These are phyloP conservation scores for Alouatta palliata DNA, from an alignment of 2,113 vertebrate genomes.

Conservation along the genomic window DNA sequence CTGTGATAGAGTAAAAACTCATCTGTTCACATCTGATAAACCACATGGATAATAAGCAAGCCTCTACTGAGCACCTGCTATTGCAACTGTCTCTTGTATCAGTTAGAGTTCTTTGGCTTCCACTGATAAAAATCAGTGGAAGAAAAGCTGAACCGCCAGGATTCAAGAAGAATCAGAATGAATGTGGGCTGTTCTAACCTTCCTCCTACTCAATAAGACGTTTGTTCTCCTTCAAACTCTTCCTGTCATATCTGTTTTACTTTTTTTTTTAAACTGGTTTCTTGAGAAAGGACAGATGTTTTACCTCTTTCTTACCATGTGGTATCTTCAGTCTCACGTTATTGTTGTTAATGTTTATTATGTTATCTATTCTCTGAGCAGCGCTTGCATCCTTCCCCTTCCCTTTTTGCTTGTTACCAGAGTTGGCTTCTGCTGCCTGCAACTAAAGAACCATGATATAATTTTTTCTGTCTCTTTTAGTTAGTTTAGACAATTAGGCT, in stretches of 20 bases:
- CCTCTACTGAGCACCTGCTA: not conserved
- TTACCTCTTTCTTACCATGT: not conserved
- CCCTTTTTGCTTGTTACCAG: not conserved
- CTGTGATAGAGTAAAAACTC: not conserved
- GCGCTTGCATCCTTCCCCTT: not conserved
- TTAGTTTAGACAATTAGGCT: not conserved
- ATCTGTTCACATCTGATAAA: not conserved
- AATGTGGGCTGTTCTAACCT: not conserved
- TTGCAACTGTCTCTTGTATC: not conserved
- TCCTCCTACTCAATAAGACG: not conserved
- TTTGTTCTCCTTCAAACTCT: not conserved
- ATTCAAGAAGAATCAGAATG: not conserved
- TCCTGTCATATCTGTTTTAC: not conserved
- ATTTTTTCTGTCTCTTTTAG: not conserved
- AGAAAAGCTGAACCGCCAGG: not conserved
- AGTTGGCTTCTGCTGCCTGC: not conserved
- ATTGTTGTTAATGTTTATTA: not conserved
- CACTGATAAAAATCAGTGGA: not conserved
- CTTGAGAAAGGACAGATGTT: not conserved
- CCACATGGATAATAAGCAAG: not conserved
- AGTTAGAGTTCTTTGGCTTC: not conserved
- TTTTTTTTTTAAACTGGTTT: too few species aligned
- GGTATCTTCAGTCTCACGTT: not conserved
- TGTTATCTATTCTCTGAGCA: not conserved
- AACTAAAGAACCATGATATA: not conserved